Evolutionary conservation across 2,888 invertebrate species (phyloP), one percentile per base, ranked within the genome.

Genomic region (Eristalinus sepulchralis): DNA sequence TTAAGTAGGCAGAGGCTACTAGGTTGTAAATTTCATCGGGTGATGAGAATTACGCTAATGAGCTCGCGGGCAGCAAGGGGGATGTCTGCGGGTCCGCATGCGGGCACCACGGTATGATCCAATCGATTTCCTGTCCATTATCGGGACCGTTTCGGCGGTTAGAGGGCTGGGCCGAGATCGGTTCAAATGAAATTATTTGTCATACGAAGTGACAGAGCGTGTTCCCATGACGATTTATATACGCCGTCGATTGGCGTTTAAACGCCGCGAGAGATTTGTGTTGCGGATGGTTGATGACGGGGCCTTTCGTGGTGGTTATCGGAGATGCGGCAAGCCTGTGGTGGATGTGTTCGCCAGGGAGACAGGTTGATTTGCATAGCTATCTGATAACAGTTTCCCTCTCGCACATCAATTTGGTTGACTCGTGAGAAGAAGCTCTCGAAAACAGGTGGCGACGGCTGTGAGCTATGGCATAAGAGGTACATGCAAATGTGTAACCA

Each of bases 331-430:
- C 47, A 47, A 47, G 47, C 17, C 17, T 17, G 8, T 5, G 17
- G 17, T 17, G 17, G 47, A 24, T 24, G 57, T 5, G 22, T 24
- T 57, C 10, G 20, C 13, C 24, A 10, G 22, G 57, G 11, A 24
- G 39, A 68, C 67, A 11, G 24, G 64, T 47, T 39, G n/a, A 76
- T 76, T 76, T 53, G 10, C 67, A 76, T 76, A 68, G 47, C 59
- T 76, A 76, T 76, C 76, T 20, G 76, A 76, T 76, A 62, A 60
- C 34, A 62, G 53, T 68, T 20, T 62, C 67, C 60, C 53, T 24
- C 6, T 57, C 39, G 17, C 20, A 3, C 47, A 24, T 53, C 24
- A 53, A 55, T 63, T 72, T 63, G 17, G n/a, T 24, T 31, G 34
- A 13, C 24, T 31, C 20, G 64, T 66, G 39, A 39, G 66, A 27